Conservation (phyloP, 1,140 invertebrate species). For the Apis laboriosa region DNA sequence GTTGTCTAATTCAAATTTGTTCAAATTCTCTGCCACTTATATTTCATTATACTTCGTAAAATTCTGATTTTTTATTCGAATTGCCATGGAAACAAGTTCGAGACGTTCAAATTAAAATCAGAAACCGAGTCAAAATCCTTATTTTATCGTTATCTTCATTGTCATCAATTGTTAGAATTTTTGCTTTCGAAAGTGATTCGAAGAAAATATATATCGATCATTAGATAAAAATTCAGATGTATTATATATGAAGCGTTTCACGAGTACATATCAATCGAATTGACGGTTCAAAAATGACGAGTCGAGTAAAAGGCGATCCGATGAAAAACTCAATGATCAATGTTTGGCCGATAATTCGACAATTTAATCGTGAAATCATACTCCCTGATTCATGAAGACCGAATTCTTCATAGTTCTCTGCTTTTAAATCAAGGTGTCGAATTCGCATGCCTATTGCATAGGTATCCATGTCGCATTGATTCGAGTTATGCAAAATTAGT, state of each 20-base stretch:
- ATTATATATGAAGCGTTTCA: conserved; percentile 3
- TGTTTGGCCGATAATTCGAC: background rate
- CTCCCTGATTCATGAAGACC: conserved; percentile 3
- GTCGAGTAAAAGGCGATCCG: conserved; percentile 36
- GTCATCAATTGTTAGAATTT: background rate
- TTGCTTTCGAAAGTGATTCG: background rate
- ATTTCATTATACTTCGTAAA: background rate
- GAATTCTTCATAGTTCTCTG: background rate
- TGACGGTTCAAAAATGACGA: conserved; percentile 58
- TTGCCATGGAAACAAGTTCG: background rate
- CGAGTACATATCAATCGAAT: conserved; percentile 24
- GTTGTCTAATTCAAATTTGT: background rate
- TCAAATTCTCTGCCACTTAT: background rate
- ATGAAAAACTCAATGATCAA: background rate
- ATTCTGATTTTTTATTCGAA: background rate
- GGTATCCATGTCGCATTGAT: no score
- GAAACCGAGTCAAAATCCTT: no score
- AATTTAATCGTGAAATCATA: conserved; percentile 36
- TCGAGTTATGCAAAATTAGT: no score
- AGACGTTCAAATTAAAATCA: conserved; percentile 10
- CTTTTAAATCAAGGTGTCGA: conserved; percentile 27
- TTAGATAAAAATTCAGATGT: conserved; percentile 29
- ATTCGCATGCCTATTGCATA: no score
- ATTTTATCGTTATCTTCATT: background rate
- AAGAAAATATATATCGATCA: background rate